Conservation (phyloP, 2,797 vertebrate genomes). For the Hydrophis major region DNA sequence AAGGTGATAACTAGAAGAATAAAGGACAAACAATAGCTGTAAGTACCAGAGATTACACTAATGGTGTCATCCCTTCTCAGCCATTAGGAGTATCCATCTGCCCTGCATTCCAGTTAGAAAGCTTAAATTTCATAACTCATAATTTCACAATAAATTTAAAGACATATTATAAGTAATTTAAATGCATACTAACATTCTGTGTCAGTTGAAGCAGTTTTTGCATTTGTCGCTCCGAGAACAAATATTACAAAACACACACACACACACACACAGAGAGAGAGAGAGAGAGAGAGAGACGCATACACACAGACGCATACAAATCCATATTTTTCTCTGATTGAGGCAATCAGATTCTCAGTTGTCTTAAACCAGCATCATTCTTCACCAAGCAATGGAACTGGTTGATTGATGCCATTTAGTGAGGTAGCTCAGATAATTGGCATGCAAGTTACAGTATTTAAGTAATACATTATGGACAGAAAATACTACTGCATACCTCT, state of each 20-base stretch:
- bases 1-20: slow-evolving; percentile 1
- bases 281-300: no score
- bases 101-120: slow-evolving; percentile 38
- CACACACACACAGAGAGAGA: neutral
- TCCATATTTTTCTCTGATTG: neutral
- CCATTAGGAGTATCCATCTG: slow-evolving; percentile 30
- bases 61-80: neutral
- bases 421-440: neutral
- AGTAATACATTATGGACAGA: neutral
- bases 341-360: neutral
- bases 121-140: slow-evolving; percentile 2
- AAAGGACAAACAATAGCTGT: slow-evolving; percentile 18
- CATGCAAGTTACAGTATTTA: neutral
- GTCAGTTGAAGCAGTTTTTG: slow-evolving; percentile 8
- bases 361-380: neutral
- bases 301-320: neutral
- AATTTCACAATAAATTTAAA: slow-evolving; percentile 11
- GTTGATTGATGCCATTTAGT: neutral
- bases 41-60: slow-evolving; percentile 38
- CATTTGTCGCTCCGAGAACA: slow-evolving; percentile 5
- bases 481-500: neutral
- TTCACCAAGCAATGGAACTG: neutral
- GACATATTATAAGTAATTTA: slow-evolving; percentile 32
- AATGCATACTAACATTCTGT: neutral
- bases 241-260: neutral